Evolutionary conservation across 2,113 vertebrate genomes (phyloP).

Genomic region (Alethe diademata): DNA sequence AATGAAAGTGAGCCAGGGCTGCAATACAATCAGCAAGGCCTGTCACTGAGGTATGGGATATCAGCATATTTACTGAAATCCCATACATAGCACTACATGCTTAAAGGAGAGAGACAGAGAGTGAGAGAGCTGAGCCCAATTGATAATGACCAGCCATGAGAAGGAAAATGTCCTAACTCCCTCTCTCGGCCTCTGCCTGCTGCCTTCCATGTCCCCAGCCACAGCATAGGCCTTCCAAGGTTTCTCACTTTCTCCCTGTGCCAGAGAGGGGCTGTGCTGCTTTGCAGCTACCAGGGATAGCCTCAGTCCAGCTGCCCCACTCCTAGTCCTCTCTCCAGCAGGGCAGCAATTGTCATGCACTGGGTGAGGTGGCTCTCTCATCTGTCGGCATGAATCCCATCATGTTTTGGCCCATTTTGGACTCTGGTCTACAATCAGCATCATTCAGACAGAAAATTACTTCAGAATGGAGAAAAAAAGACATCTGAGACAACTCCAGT

Average conservation of each 20-base stretch:
- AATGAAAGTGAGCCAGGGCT: constrained; percentile 7
- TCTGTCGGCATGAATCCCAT: accelerated
- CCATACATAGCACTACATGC: neutral
- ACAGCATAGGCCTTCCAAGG: accelerated
- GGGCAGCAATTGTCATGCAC: accelerated
- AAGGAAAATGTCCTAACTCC: neutral
- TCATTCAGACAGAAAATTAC: neutral
- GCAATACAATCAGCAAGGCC: neutral
- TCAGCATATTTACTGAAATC: neutral
- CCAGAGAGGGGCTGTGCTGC: neutral
- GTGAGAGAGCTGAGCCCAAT: neutral
- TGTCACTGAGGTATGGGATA: neutral
- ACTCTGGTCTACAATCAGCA: neutral
- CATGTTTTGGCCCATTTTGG: neutral
- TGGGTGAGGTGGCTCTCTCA: neutral
- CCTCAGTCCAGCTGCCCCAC: neutral
- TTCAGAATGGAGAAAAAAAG: neutral
- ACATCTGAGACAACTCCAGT: neutral
- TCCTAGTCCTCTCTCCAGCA: neutral
- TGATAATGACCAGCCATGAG: neutral
- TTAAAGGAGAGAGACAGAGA: neutral
- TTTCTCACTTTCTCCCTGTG: neutral
- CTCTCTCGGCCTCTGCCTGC: neutral
- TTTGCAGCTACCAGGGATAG: neutral
- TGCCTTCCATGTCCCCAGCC: accelerated